A percentile compares a stretch with the other conserved stretches of the same genome.
phyloP scores from a whole-genome alignment of 2,113 vertebrate genomes.

The Thryonomys swinderianus region DNA sequence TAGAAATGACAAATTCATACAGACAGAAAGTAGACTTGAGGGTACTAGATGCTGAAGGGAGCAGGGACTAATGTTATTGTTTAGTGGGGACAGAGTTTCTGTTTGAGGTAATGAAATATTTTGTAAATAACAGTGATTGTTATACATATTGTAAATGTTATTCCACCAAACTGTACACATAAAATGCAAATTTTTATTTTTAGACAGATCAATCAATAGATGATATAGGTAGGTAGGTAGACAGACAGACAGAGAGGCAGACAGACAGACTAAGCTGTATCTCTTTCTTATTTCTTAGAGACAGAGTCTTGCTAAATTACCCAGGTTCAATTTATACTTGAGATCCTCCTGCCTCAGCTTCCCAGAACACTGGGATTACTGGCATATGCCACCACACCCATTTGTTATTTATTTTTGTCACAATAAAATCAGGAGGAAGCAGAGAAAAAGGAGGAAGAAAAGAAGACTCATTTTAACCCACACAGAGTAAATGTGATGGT shows the following conservation, averaged over 20 bases:
- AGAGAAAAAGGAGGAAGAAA: neutral
- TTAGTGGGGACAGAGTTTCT: neutral
- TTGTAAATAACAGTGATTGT: slow-evolving; percentile 15
- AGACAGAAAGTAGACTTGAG: neutral
- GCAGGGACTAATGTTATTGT: neutral
- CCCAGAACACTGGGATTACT: neutral
- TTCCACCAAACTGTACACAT: neutral
- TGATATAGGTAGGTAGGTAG: neutral
- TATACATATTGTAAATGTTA: slow-evolving; percentile 5
- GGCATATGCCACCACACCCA: neutral
- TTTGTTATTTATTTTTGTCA: neutral
- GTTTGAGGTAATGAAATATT: slow-evolving; percentile 13
- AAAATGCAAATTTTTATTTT: neutral
- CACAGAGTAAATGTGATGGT: neutral
- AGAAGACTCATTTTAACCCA: neutral
- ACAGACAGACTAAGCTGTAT: neutral
- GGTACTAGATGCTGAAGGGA: neutral
- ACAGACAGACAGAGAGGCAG: too few relatives aligned
- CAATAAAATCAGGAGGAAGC: neutral
- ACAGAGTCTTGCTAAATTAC: neutral
- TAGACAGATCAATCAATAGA: neutral
- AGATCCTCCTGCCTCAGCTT: neutral
- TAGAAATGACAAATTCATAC: slow-evolving; percentile 8
- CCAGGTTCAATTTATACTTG: neutral
- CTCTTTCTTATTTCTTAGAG: neutral